Conservation (phyloP, 2,113 vertebrate species). For the Crotalus helleri region DNA sequence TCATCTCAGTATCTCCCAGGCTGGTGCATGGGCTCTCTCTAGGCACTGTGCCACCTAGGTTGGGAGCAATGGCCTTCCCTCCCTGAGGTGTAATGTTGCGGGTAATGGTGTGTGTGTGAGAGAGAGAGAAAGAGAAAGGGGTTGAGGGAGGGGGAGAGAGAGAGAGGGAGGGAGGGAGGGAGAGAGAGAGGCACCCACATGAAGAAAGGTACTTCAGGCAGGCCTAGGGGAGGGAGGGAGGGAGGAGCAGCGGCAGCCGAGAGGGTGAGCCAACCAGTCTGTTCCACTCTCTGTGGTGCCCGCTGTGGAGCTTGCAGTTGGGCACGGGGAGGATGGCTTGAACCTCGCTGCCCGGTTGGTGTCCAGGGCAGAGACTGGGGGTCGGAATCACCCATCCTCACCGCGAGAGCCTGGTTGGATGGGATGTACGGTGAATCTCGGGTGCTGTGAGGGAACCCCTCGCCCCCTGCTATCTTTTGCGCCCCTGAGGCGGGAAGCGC, state of each 20-base stretch:
- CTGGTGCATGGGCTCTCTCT: neutral
- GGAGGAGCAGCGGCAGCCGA: neutral
- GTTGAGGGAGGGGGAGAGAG: no score
- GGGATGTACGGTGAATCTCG: conserved; percentile 82
- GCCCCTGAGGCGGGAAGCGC: neutral
- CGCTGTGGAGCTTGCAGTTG: neutral
- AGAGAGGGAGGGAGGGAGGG: neutral
- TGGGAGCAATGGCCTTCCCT: neutral
- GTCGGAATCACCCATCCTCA: neutral
- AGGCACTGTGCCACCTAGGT: neutral
- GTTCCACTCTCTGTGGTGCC: neutral
- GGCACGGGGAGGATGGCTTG: neutral
- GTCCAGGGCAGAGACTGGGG: neutral
- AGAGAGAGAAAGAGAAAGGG: neutral
- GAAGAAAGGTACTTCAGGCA: neutral
- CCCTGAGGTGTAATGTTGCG: neutral
- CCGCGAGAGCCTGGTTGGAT: conserved; percentile 66
- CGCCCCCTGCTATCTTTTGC: neutral
- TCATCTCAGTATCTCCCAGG: neutral
- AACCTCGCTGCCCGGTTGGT: neutral
- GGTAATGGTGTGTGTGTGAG: neutral
- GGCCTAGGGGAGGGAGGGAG: neutral
- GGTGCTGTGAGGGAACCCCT: conserved; percentile 78
- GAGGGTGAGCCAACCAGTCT: neutral
- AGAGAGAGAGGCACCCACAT: neutral